Percentiles rank a stretch among this genome's conserved stretches.
Conservation (phyloP, 2,888 invertebrate species). For the Leucoptera coffeella region DNA sequence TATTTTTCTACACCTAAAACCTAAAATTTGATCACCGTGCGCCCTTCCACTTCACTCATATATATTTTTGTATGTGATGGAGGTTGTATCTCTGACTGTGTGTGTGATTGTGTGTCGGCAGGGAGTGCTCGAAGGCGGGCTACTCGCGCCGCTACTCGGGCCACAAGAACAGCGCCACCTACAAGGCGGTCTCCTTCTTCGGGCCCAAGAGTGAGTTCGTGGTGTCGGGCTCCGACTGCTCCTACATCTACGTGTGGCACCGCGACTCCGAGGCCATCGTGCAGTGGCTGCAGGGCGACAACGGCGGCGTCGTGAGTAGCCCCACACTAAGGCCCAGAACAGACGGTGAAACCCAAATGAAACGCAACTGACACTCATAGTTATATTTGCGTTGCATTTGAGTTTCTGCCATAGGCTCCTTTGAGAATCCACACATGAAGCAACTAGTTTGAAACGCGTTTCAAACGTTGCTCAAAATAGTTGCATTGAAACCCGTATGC, state of each 20-base stretch:
- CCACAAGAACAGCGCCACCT: slow-evolving; percentile 64
- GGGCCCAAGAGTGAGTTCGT: slow-evolving; percentile 87
- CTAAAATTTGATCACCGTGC: no score
- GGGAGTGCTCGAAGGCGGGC: slow-evolving; percentile 25
- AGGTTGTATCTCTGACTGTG: neutral
- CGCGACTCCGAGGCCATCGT: slow-evolving; percentile 80
- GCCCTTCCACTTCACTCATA: no score
- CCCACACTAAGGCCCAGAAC: no score
- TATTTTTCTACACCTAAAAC: no score
- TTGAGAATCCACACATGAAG: no score
- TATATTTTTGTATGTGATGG: neutral
- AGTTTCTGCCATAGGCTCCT: no score
- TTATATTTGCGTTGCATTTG: no score
- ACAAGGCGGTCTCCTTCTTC: slow-evolving; percentile 92
- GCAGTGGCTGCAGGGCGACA: slow-evolving; percentile 81
- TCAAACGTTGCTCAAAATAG: no score
- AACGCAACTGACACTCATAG: no score
- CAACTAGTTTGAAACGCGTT: no score
- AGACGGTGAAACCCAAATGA: no score
- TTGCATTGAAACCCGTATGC: no score
- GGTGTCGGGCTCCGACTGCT: slow-evolving; percentile 91
- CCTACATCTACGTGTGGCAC: slow-evolving; percentile 85
- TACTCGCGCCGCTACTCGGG: slow-evolving; percentile 52
- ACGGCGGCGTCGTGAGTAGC: slow-evolving; percentile 78
- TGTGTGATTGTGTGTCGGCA: slow-evolving; percentile 8